A percentile compares a stretch with the other conserved stretches of the same genome.
Evolutionary conservation across 2,113 vertebrate species (phyloP).

Genomic region (Ictidomys tridecemlineatus): DNA sequence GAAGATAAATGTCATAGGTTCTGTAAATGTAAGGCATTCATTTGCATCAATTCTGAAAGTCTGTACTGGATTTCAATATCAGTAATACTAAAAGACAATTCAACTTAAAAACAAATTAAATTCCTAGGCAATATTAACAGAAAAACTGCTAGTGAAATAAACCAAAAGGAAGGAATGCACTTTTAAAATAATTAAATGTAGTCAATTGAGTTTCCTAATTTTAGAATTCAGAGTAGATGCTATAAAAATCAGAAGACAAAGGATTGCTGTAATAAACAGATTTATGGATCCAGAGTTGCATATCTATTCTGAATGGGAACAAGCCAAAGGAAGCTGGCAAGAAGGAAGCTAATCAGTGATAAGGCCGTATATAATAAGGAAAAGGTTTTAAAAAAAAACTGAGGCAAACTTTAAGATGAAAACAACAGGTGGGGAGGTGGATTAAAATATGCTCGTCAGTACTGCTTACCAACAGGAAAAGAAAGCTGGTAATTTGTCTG

Average conservation of each 20-base stretch:
- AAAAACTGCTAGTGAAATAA: conserved; percentile 21
- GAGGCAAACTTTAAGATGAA: conserved; percentile 5
- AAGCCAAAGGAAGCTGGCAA: background rate
- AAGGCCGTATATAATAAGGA: background rate
- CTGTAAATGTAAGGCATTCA: background rate
- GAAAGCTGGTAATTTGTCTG: background rate
- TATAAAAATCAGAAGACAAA: conserved; percentile 36
- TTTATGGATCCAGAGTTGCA: background rate
- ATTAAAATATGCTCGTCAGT: background rate
- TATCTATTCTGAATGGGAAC: background rate
- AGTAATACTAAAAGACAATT: conserved; percentile 20
- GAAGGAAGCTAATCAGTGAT: background rate
- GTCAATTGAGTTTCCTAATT: background rate
- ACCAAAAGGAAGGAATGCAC: background rate
- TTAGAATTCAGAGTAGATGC: conserved; percentile 12
- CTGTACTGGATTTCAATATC: background rate
- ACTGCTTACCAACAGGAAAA: background rate
- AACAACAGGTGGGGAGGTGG: background rate
- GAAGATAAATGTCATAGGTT: conserved; percentile 9
- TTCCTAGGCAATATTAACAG: background rate
- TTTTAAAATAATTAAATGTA: conserved; percentile 34
- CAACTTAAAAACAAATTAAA: conserved; percentile 17
- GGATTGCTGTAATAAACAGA: background rate
- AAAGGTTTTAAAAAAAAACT: conserved; percentile 40
- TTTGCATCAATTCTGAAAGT: background rate